Base-by-base conservation (phyloP, 2,888 invertebrate genomes). In the Callinectes sapidus region DNA sequence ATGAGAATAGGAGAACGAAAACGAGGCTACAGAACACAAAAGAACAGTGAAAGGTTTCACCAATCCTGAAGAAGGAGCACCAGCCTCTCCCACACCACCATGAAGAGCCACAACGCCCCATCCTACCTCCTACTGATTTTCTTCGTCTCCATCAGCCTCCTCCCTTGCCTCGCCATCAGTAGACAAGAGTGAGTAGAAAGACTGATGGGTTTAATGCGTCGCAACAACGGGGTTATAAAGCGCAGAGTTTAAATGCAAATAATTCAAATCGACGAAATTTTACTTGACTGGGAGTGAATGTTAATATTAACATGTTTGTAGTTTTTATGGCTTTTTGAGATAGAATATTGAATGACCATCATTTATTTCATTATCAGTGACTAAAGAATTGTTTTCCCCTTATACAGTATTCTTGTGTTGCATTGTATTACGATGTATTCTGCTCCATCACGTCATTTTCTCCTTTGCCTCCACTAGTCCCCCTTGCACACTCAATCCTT, bases 141-240 rank as follows among this genome's bases (percentile, higher is more conserved):
- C n/a, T n/a, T 28, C n/a, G 87, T 48, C 87, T 28, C 54, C n/a
- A 2, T 54, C 87, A n/a, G 48, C 87, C 54, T 87, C 54, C 42
- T 48, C 23, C 48, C 87, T n/a, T 54, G 87, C 87, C 87, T 87
- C 87, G 28, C 28, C 42, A 28, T 13, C 87, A n/a, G 28, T n/a
- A 87, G 54, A 23, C 42, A 87, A 14, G 87, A 87, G 87, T 87
- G 28, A 87, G 87, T 87, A 28, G 48, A 35, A 48, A 48, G 87
- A 54, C 48, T 48, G 48, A 48, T 48, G 48, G 48, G 10, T 8
- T 10, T 48, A 48, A 48, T 5, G 48, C 48, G 8, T 48, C 48
- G 48, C 48, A 10, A 48, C 48, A 48, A 48, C 10, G 48, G 48
- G 48, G 48, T 48, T 48, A 10, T 48, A 48, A 2, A 48, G 48